Evolutionary conservation across 2,797 vertebrate species (phyloP).

Genomic region (Gallinago stenura): DNA sequence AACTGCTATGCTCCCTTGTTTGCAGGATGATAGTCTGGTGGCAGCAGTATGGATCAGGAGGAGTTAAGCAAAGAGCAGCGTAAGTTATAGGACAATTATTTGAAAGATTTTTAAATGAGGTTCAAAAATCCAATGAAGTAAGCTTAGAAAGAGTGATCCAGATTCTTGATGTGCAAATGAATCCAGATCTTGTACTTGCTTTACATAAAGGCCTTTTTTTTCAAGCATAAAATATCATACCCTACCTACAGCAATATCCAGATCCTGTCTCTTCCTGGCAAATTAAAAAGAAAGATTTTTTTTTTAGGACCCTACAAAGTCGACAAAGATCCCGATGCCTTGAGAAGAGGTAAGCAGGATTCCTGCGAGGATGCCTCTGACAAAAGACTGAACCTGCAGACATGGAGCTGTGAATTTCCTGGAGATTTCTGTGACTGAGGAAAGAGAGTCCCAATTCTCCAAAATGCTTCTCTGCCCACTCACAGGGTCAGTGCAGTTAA

Average conservation of each 20-base stretch:
- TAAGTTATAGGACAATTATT: neutral
- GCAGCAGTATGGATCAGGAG: neutral
- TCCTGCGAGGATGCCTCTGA: neutral
- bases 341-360: neutral
- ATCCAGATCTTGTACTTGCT: neutral
- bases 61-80: neutral
- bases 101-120: neutral
- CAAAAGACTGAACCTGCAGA: neutral
- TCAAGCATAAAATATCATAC: neutral
- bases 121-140: neutral
- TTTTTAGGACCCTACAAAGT: neutral
- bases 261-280: neutral
- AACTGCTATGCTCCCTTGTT: neutral
- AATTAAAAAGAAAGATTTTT: neutral
- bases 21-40: neutral
- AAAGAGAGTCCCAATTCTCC: neutral
- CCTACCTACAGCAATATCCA: neutral
- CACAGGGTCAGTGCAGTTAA: neutral
- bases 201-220: neutral
- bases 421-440: neutral
- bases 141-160: neutral
- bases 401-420: neutral
- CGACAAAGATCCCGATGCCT: neutral
- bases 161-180: neutral
- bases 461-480: rapidly evolving